Evolutionary conservation across 2,888 invertebrate species (phyloP).

Genomic region (Oligia strigilis): DNA sequence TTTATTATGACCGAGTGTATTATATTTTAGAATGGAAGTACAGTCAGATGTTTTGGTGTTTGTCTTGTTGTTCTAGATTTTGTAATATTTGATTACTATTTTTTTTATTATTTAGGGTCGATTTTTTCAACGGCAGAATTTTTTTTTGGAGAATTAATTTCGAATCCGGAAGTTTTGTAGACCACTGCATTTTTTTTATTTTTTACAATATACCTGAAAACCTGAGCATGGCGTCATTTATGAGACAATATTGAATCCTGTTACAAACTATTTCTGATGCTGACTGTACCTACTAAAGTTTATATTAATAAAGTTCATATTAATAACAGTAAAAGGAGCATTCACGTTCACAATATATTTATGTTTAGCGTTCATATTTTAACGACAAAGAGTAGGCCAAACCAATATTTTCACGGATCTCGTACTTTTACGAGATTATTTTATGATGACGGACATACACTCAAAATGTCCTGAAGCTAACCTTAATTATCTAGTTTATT

Average conservation of each 20-base stretch:
- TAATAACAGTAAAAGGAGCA: conserved; percentile 24
- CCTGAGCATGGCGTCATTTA: not conserved
- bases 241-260: not conserved
- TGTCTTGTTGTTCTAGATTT: not conserved
- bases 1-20: conserved; percentile 20
- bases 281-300: not conserved
- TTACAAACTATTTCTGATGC: not conserved
- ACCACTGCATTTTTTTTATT: not conserved
- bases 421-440: not conserved
- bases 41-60: not conserved
- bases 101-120: too few relatives aligned
- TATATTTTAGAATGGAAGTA: conserved; percentile 26
- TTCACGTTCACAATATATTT: conserved; percentile 24
- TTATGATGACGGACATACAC: not conserved
- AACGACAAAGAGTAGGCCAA: conserved; percentile 6
- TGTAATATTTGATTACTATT: too few relatives aligned
- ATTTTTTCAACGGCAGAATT: too few relatives aligned
- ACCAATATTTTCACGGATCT: not conserved
- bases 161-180: not conserved
- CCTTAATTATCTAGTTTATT: not conserved
- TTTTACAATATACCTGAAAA: not conserved
- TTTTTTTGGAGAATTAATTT: too few relatives aligned
- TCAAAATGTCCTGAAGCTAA: too few relatives aligned
- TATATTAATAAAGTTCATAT: conserved; percentile 16
- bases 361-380: conserved; percentile 13